phyloP scores from a whole-genome alignment of 1,140 invertebrate genomes.

The Solenopsis invicta region DNA sequence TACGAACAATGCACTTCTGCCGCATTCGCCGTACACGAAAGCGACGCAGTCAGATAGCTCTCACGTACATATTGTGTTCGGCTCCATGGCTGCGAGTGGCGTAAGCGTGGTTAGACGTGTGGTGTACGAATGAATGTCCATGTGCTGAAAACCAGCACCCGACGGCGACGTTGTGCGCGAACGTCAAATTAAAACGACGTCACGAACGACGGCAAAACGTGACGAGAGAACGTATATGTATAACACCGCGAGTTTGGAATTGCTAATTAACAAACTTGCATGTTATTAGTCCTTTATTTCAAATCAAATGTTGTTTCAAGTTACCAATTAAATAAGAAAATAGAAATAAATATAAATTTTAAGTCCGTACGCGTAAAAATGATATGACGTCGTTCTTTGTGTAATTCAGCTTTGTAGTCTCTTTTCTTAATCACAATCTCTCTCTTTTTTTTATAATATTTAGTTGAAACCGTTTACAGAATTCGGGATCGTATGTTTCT shows the following conservation, averaged over 20 bases:
- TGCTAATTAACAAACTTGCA: conserved; percentile 46
- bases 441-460: not conserved
- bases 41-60: conserved; percentile 62
- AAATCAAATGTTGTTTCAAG: not conserved
- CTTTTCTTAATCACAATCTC: not conserved
- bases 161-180: not conserved
- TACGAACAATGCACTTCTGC: conserved; percentile 64
- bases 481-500: conserved; percentile 30
- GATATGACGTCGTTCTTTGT: not conserved
- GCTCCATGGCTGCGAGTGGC: not conserved
- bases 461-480: conserved; percentile 8
- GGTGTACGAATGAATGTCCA: conserved; percentile 16
- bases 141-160: conserved; percentile 36
- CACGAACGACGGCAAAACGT: conserved; percentile 16
- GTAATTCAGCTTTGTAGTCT: not conserved
- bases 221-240: conserved; percentile 18
- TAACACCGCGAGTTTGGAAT: conserved; percentile 22
- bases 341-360: not conserved
- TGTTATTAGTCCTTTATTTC: not conserved
- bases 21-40: not conserved
- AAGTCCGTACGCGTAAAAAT: not conserved
- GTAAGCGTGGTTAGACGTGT: not conserved
- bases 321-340: not conserved
- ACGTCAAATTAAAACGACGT: conserved; percentile 68
- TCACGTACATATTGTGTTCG: conserved; percentile 61